Evolutionary conservation across 2,888 invertebrate species (phyloP).

Genomic region (Deilephila porcellus): DNA sequence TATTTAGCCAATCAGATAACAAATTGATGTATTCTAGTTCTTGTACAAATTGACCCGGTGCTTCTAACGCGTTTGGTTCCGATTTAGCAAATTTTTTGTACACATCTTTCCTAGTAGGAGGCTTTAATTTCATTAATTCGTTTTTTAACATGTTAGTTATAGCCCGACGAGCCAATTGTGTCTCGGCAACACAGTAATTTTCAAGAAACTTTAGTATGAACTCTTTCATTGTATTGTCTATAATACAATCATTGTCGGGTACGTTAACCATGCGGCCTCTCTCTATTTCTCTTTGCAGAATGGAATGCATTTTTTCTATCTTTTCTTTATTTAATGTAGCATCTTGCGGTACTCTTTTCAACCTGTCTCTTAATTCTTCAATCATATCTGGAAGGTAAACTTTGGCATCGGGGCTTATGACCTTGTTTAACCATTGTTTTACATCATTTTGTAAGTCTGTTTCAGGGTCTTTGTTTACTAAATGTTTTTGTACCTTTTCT

Average conservation of each 20-base stretch:
- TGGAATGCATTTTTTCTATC: constrained; percentile 37
- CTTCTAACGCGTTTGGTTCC: constrained; percentile 41
- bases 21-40: constrained; percentile 63
- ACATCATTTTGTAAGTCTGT: constrained; percentile 50
- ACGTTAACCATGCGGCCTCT: constrained; percentile 27
- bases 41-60: constrained; percentile 47
- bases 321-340: constrained; percentile 45
- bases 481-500: constrained; percentile 45
- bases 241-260: constrained; percentile 16
- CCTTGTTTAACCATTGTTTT: constrained; percentile 50
- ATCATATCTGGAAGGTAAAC: constrained; percentile 47
- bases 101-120: constrained; percentile 50
- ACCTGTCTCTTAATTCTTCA: constrained; percentile 49
- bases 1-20: constrained; percentile 68
- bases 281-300: constrained; percentile 30
- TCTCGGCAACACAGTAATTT: constrained; percentile 57
- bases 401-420: constrained; percentile 48
- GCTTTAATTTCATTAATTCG: constrained; percentile 55
- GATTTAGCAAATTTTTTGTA: constrained; percentile 47
- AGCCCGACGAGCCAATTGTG: constrained; percentile 54
- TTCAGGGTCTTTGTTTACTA: constrained; percentile 46
- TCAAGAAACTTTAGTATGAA: constrained; percentile 60
- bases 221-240: constrained; percentile 56
- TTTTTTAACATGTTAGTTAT: constrained; percentile 56
- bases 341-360: constrained; percentile 54